Conservation (phyloP, 2,113 vertebrate genomes). For the Synchiropus splendidus region DNA sequence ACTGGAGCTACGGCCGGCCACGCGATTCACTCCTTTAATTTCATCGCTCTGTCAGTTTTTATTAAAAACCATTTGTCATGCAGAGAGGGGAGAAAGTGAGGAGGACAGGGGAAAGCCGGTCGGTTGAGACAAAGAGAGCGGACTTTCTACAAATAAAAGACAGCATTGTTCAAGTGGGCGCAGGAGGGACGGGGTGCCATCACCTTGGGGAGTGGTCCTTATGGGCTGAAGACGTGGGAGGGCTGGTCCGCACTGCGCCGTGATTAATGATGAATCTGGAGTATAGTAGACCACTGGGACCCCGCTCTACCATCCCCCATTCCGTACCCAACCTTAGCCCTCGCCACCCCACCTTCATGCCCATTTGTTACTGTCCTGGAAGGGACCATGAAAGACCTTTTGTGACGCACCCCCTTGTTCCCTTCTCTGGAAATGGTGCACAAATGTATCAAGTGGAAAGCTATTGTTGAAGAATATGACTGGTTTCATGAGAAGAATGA, state of each 20-base stretch:
- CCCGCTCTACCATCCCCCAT: slow-evolving; percentile 23
- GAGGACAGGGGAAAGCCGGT: slow-evolving; percentile 17
- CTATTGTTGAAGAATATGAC: neutral
- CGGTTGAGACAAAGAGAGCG: slow-evolving; percentile 29
- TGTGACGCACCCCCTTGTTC: slow-evolving; percentile 27
- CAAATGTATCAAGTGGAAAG: slow-evolving; percentile 36
- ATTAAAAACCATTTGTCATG: slow-evolving; percentile 75
- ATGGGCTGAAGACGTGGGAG: slow-evolving; percentile 40
- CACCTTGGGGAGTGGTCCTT: slow-evolving; percentile 51
- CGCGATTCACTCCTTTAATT: slow-evolving; percentile 69
- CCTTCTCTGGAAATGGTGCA: slow-evolving; percentile 18
- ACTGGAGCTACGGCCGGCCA: slow-evolving; percentile 57
- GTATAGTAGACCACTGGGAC: slow-evolving; percentile 45
- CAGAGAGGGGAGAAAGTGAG: slow-evolving; percentile 35
- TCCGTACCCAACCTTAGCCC: slow-evolving; percentile 22
- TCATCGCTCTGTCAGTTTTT: slow-evolving; percentile 71
- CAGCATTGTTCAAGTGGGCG: slow-evolving; percentile 33
- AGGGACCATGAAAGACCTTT: slow-evolving; percentile 32
- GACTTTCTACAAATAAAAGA: slow-evolving; percentile 30
- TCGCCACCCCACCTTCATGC: slow-evolving; percentile 40
- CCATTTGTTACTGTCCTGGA: slow-evolving; percentile 63
- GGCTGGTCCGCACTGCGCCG: slow-evolving; percentile 38
- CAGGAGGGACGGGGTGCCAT: slow-evolving; percentile 23
- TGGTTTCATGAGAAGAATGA: too few relatives aligned
- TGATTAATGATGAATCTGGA: slow-evolving; percentile 64